Evolutionary conservation across 2,888 invertebrate genomes (phyloP), one percentile per base, ranked within the genome.

Genomic region (Meliscaeva auricollis): DNA sequence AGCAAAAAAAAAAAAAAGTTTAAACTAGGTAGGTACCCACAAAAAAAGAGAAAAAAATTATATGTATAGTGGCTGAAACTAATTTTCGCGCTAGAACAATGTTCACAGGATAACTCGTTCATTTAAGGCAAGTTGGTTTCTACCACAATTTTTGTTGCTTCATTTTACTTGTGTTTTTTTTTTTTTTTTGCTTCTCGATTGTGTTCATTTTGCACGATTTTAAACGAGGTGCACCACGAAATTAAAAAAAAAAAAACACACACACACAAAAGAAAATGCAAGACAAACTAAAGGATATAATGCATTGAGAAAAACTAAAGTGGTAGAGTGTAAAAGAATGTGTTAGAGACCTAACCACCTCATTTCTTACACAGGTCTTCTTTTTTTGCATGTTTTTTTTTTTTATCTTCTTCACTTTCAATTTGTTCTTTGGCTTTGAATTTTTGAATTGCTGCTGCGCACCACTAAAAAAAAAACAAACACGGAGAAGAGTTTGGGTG

Each of bases 61-160:
- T 69, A 41, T 52, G 5, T 20, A 72, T 78, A 78, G 78, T 83
- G 83, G 62, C 83, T 78, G 83, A 83, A 83, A 83, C 83, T 83
- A 83, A 78, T 83, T 83, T 83, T 83, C 83, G 78, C 83, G 74
- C 74, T 83, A 48, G 64, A 83, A 83, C 83, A 79, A 78, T 83
- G 83, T 83, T 78, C 83, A 32, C 64, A 70, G 69, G 78, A 83
- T 83, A 83, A 78, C 78, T 79, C 78, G 74, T 69, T 64, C 74
- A 68, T 77, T 77, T 77, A 77, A 74, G 41, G 46, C 9, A 17
- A 50, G 64, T 46, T 64, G 17, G 26, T n/a, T 58, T 66, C 3
- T 15, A 20, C 17, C 52, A 32, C 64, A n/a, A 32, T 64, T 58
- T n/a, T 68, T 72, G 64, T 66, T 52, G 41, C 41, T 60, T 41